These are phyloP conservation scores for Pseudocheirus occidentalis DNA, from an alignment of 2,797 vertebrate genomes.

Conservation along the genomic window DNA sequence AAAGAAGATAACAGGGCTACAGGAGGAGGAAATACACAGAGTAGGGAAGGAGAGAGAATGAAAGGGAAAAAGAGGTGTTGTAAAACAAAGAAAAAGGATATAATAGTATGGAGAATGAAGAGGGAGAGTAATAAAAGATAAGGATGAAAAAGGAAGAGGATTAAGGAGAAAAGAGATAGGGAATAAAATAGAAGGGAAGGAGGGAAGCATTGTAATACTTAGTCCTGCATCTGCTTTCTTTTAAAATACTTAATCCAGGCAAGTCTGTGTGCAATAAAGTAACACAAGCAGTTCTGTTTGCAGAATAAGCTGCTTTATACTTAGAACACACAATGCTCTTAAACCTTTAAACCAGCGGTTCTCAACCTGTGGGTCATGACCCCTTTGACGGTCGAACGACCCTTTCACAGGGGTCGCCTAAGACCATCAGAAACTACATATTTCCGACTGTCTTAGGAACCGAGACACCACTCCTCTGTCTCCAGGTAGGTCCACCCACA, in stretches of 20 bases:
- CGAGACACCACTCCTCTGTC: too few relatives aligned
- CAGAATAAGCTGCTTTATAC: slow-evolving; percentile 57
- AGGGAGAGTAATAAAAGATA: background rate
- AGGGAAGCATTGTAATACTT: background rate
- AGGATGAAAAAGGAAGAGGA: background rate
- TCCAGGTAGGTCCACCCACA: too few relatives aligned
- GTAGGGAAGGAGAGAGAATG: too few relatives aligned
- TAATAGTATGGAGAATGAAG: background rate
- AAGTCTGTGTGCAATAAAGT: slow-evolving; percentile 52
- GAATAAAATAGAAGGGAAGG: background rate
- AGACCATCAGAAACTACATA: too few relatives aligned
- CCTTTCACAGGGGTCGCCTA: too few relatives aligned
- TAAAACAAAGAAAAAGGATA: background rate
- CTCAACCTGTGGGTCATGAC: too few relatives aligned
- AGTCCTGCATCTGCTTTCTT: slow-evolving; percentile 74
- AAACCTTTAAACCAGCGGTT: slow-evolving; percentile 12
- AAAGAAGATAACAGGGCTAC: background rate
- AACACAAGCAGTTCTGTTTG: slow-evolving; percentile 39
- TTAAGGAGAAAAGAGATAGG: background rate
- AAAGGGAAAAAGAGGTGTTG: background rate
- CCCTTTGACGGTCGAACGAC: too few relatives aligned
- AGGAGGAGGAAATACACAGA: background rate
- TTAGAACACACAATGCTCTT: slow-evolving; percentile 42
- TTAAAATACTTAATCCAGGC: slow-evolving; percentile 53
- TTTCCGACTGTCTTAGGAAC: too few relatives aligned